Evolutionary conservation across 2,113 vertebrate genomes (phyloP), one percentile per base, ranked within the genome.

Genomic region (Myiagra hebetior): DNA sequence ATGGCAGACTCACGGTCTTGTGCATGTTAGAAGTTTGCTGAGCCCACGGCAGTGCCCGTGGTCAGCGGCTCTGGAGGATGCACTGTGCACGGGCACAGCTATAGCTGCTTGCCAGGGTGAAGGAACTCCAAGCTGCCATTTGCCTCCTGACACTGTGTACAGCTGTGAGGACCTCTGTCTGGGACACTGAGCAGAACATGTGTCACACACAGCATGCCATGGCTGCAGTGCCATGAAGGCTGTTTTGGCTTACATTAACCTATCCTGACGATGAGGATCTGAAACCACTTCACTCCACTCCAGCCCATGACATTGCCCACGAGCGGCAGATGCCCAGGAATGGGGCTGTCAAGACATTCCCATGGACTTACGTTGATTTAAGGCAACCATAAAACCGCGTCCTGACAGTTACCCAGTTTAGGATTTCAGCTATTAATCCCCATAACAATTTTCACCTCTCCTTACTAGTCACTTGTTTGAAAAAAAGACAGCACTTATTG

Each of bases 71-170:
- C 17, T 22, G 37, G 9, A 30, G 41, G 35, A 33, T 9, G 46
- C 13, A 20, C 42, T 7, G 52, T 55, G 26, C 26, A 11, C 0
- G 0, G 13, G 37, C 28, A 41, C 0, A 13, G 39, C 67, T 46
- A 46, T 14, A 15, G 9, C 42, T 49, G 13, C 77, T 78, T 33
- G 31, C 39, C 23, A 11, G 37, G 27, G 64, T 0, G 0, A 62
- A 80, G 83, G 53, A 74, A 44, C 18, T 11, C 64, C 15, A 2
- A 6, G 55, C 49, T 59, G 49, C 69, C 30, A 2, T 21, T 76
- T 57, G 59, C 50, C 23, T 69, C 35, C 46, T 0, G 1, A 42
- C 37, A 7, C 3, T 31, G 41, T 11, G 17, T 24, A 10, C 2
- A 27, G 37, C 41, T 73, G 44, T 44, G 65, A 65, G 62, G 65